Percentiles rank a stretch among this genome's conserved stretches.
Evolutionary conservation across 2,888 invertebrate species (phyloP).

Genomic region (Meghimatium bilineatum): DNA sequence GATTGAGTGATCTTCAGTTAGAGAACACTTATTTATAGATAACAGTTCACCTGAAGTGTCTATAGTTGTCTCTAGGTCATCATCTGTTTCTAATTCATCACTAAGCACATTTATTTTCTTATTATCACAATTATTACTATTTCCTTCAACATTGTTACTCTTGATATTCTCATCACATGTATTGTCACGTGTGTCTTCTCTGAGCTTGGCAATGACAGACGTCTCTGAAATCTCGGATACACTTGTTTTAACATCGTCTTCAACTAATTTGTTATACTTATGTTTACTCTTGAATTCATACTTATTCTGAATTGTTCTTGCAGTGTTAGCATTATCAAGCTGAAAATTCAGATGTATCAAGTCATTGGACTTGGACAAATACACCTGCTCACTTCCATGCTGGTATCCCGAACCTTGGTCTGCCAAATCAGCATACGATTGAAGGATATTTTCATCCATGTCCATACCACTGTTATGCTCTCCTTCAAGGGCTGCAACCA

Average conservation of each 20-base stretch:
- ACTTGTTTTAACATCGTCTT: not conserved
- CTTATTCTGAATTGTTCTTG: not conserved
- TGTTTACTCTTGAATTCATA: not conserved
- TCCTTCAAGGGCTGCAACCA: too few species aligned
- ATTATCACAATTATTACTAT: not conserved
- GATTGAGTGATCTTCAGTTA: slow-evolving; percentile 14
- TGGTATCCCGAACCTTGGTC: not conserved
- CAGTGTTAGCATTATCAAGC: not conserved
- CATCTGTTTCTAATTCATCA: not conserved
- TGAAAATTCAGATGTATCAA: not conserved
- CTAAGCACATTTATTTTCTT: not conserved
- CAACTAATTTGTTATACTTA: not conserved
- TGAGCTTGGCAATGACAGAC: not conserved
- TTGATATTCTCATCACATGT: not conserved
- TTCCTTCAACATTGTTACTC: not conserved
- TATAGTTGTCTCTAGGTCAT: not conserved
- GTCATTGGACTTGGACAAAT: not conserved
- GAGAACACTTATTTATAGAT: not conserved
- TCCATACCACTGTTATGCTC: not conserved
- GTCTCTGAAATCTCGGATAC: not conserved
- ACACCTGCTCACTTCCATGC: not conserved
- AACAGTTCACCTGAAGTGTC: not conserved
- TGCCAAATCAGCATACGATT: not conserved
- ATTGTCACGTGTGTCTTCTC: not conserved
- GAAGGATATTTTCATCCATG: not conserved